phyloP scores from a whole-genome alignment of 2,113 vertebrate species.

The Pluvianellus socialis region DNA sequence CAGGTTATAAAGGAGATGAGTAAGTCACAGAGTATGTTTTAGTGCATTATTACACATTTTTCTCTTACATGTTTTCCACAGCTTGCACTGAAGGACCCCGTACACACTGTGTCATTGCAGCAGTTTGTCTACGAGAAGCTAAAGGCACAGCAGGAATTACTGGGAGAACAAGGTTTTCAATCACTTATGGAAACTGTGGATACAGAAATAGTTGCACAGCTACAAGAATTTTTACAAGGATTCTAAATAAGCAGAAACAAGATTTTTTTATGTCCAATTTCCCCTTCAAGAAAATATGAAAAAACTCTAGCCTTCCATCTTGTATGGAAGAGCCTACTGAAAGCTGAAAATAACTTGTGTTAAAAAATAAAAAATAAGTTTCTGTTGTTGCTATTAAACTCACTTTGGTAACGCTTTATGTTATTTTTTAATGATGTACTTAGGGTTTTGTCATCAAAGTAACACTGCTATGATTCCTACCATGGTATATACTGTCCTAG shows the following conservation, averaged over 20 bases:
- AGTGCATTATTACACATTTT: not conserved
- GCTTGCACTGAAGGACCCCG: constrained; percentile 93
- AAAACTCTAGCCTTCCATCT: not conserved
- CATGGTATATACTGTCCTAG: not conserved
- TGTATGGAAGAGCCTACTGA: constrained; percentile 22
- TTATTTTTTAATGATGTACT: not conserved
- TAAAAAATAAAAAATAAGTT: constrained; percentile 18
- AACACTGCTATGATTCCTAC: not conserved
- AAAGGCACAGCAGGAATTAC: constrained; percentile 89
- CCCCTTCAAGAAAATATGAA: not conserved
- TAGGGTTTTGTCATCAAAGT: not conserved
- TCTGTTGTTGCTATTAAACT: not conserved
- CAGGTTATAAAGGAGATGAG: not conserved
- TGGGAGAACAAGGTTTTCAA: constrained; percentile 90
- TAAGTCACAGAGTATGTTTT: not conserved
- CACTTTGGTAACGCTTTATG: not conserved
- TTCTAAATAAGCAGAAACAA: constrained; percentile 72
- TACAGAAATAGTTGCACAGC: constrained; percentile 91
- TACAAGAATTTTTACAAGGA: constrained; percentile 92
- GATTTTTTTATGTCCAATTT: not conserved
- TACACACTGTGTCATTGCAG: constrained; percentile 92
- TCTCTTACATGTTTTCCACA: constrained; percentile 65
- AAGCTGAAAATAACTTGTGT: constrained; percentile 14
- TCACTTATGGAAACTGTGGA: constrained; percentile 96
- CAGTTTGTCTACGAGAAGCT: constrained; percentile 95